Base-by-base conservation (phyloP, 2,888 invertebrate genomes). In the Coleophora deauratella region DNA sequence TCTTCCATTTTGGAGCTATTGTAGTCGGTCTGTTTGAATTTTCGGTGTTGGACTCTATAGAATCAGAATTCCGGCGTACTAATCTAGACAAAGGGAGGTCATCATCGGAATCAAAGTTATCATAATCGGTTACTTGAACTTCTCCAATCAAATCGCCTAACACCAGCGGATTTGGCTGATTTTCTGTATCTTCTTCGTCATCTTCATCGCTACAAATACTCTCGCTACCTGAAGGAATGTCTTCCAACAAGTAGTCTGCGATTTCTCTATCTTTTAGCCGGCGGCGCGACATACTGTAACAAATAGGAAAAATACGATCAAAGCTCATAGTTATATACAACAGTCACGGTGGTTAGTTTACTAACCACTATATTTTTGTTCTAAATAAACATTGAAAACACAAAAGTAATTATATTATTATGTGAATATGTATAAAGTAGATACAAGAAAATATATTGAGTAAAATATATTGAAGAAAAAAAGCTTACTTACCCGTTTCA, bases 151-250 rank as follows among this genome's bases (percentile, higher is more conserved):
- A 38, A 38, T 38, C 33, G 10, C 32, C 38, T 38, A 40, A 28
- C 33, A 40, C 40, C 40, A 40, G 12, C 33, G 43, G 37, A 35
- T 42, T 38, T 31, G 38, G 42, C 27, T 35, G 38, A 42, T 38
- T 13, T 35, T 27, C 38, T 33, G 34, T 4, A n/a, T 35, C 30
- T 35, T 38, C 38, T 42, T 35, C 38, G 21, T 11, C 12, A 35
- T 42, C 42, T 11, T 38, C 38, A 41, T 35, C 35, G 35, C 41
- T 28, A 38, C 41, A 41, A 38, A 37, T 38, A 30, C 44, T 44
- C 41, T 41, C 41, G 37, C 7, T 36, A 38, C 33, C 44, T 44
- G 38, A 44, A 41, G 41, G 38, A 34, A 44, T 41, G 21, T 38
- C 37, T 44, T 38, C 41, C 14, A 44, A 41, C 36, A 44, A 38